Conservation (phyloP, 2,888 invertebrate species). For the Ceratothoa steindachneri region DNA sequence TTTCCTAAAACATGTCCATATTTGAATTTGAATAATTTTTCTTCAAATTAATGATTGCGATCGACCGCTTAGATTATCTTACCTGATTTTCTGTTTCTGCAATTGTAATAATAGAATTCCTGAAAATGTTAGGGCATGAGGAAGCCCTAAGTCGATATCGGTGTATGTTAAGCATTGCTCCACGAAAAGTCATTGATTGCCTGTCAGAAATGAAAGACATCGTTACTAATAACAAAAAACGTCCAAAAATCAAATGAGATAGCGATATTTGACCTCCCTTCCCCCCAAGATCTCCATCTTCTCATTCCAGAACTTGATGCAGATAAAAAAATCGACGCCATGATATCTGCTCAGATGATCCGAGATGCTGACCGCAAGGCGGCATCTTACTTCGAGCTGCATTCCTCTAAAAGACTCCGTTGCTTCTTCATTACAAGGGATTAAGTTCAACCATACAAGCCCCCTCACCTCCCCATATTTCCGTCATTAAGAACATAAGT, state of each 20-base stretch:
- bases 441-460: too few species aligned
- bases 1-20: too few species aligned
- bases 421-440: too few species aligned
- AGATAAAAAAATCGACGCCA: not conserved
- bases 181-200: constrained; percentile 74
- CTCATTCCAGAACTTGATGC: not conserved
- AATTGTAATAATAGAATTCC: constrained; percentile 78
- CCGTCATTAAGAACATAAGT: too few species aligned
- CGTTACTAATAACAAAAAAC: too few species aligned
- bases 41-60: too few species aligned
- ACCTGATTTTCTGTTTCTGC: constrained; percentile 77
- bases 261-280: not conserved
- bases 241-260: not conserved
- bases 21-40: too few species aligned
- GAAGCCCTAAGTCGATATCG: constrained; percentile 74
- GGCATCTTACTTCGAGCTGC: not conserved
- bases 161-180: constrained; percentile 79
- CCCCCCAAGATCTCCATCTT: too few species aligned
- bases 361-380: too few species aligned
- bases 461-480: too few species aligned
- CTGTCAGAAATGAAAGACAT: too few species aligned
- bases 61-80: too few species aligned
- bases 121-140: constrained; percentile 84
- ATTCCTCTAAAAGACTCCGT: not conserved
- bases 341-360: not conserved